phyloP scores from a whole-genome alignment of 1,140 invertebrate genomes.

The Drosophila seguyi region DNA sequence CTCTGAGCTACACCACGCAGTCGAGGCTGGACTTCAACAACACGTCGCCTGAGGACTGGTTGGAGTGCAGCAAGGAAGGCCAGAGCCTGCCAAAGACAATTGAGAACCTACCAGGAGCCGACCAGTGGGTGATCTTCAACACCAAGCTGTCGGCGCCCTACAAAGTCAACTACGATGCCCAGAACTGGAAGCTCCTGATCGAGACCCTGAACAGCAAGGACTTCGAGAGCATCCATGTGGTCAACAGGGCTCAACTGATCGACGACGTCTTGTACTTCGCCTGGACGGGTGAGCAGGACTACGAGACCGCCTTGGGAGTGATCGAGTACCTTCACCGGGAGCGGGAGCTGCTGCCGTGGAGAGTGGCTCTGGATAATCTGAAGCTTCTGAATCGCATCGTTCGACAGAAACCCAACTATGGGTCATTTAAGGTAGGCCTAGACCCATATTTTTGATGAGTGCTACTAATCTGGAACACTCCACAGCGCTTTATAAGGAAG shows the following conservation, averaged over 20 bases:
- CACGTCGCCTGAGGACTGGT: constrained; percentile 88
- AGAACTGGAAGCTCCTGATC: constrained; percentile 89
- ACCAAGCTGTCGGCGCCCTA: constrained; percentile 88
- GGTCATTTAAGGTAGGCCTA: constrained; percentile 85
- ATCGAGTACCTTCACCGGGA: constrained; percentile 88
- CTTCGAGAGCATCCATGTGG: constrained; percentile 87
- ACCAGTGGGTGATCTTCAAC: constrained; percentile 88
- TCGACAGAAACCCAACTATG: constrained; percentile 85
- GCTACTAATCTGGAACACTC: not conserved
- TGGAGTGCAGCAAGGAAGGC: constrained; percentile 84
- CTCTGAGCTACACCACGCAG: constrained; percentile 88
- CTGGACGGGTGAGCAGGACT: constrained; percentile 88
- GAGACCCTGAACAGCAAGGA: constrained; percentile 86
- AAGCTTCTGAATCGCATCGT: constrained; percentile 86
- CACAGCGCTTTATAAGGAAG: constrained; percentile 86
- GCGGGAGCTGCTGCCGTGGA: constrained; percentile 89
- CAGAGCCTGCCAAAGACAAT: constrained; percentile 59
- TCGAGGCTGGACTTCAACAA: constrained; percentile 86
- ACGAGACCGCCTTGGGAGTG: constrained; percentile 87
- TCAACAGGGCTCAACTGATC: constrained; percentile 92
- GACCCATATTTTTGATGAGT: not conserved
- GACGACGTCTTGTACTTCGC: constrained; percentile 92
- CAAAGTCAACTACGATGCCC: constrained; percentile 90
- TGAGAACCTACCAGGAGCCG: constrained; percentile 26
- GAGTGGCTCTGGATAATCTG: constrained; percentile 68